Percentiles rank a stretch among this genome's conserved stretches.
Evolutionary conservation across 2,888 invertebrate species (phyloP).

Genomic region (Hermaeophaga mercurialis): DNA sequence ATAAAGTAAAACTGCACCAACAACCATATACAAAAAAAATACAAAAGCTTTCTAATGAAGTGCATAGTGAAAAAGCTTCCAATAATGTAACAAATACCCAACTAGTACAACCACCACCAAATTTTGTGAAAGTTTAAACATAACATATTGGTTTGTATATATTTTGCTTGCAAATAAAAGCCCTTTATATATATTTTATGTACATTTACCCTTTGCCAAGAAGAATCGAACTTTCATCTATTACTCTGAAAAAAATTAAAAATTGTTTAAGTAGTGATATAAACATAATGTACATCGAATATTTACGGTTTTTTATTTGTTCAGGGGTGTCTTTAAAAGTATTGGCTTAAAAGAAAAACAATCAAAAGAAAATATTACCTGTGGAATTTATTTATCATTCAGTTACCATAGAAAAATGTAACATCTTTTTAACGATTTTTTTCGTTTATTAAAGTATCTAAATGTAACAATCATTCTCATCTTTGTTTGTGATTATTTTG

Average conservation of each 20-base stretch:
- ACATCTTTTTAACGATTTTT: no score
- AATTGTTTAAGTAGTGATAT: not conserved
- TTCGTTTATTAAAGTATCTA: no score
- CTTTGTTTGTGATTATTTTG: no score
- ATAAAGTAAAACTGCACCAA: no score
- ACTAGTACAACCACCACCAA: not conserved
- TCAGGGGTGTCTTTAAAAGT: no score
- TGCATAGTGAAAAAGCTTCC: not conserved
- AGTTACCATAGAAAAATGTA: no score
- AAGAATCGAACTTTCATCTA: conserved; percentile 34
- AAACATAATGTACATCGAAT: not conserved
- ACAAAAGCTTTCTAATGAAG: not conserved
- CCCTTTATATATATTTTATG: conserved; percentile 3
- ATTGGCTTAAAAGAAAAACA: no score
- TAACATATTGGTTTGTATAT: not conserved
- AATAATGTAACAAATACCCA: not conserved
- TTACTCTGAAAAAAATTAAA: conserved; percentile 37
- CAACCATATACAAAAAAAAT: no score
- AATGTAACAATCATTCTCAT: no score
- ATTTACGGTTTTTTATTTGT: not conserved
- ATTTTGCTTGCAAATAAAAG: not conserved
- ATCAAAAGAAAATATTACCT: not conserved
- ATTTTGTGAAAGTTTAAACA: not conserved
- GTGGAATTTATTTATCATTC: not conserved
- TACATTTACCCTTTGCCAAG: conserved; percentile 30